A percentile compares a stretch with the other conserved stretches of the same genome.
phyloP scores from a whole-genome alignment of 2,797 vertebrate genomes.

The Cottoperca gobio region DNA sequence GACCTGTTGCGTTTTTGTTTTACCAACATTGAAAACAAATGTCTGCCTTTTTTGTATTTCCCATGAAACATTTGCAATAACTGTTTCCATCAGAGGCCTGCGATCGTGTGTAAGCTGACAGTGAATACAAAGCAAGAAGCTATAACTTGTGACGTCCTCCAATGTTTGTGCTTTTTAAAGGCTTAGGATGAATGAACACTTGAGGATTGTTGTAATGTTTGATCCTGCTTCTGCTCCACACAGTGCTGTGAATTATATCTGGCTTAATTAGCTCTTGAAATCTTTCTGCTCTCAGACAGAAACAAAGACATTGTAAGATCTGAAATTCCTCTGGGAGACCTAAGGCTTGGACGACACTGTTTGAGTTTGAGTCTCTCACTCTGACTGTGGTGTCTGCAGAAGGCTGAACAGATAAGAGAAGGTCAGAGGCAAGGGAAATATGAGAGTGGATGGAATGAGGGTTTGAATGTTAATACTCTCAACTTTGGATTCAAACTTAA shows the following conservation, averaged over 20 bases:
- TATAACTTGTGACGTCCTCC: not conserved
- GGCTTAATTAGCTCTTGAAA: constrained; percentile 8
- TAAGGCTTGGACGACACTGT: not conserved
- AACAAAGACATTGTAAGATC: not conserved
- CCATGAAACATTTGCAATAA: not conserved
- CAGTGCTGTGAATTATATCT: not conserved
- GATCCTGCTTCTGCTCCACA: not conserved
- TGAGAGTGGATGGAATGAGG: not conserved
- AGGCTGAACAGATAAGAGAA: constrained; percentile 21
- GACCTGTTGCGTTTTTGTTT: not conserved
- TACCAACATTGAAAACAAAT: not conserved
- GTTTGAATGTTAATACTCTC: constrained; percentile 10
- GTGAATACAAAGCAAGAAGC: not conserved
- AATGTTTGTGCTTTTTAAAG: not conserved
- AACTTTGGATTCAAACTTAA: not conserved
- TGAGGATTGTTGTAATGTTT: not conserved
- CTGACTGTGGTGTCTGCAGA: constrained; percentile 2
- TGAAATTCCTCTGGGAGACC: constrained; percentile 6
- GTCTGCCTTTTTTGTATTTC: constrained; percentile 5
- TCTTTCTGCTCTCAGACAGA: not conserved
- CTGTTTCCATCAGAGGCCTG: not conserved
- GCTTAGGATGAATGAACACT: not conserved
- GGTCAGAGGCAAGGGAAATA: constrained; percentile 5
- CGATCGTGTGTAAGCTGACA: not conserved
- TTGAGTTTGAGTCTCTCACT: constrained; percentile 11